Percentiles rank a stretch among this genome's conserved stretches.
Conservation (phyloP, 23 tunicate species). For the Trididemnum clinides region DNA sequence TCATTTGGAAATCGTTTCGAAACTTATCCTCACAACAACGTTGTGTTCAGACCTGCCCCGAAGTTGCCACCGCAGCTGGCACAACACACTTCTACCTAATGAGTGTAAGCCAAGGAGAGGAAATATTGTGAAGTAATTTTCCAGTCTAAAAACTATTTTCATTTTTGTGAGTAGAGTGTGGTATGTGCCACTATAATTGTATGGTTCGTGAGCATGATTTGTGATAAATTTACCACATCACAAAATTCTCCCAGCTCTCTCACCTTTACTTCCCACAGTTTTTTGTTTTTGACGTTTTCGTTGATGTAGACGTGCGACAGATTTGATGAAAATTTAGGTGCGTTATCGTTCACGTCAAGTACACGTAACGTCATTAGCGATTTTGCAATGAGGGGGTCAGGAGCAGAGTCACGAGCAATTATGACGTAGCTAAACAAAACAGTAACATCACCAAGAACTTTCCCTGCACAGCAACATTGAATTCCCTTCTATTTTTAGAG, state of each 20-base stretch:
- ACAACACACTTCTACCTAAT: too few relatives aligned
- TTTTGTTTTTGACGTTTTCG: conserved; percentile 29
- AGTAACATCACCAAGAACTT: not conserved
- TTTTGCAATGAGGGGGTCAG: conserved; percentile 15
- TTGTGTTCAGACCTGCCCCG: too few relatives aligned
- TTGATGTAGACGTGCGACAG: not conserved
- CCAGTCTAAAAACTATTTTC: too few relatives aligned
- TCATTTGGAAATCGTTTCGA: too few relatives aligned
- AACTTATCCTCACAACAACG: too few relatives aligned
- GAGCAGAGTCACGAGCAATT: conserved; percentile 38
- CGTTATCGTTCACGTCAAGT: conserved; percentile 65
- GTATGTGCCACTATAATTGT: too few relatives aligned
- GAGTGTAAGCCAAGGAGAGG: too few relatives aligned
- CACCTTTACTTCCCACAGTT: not conserved
- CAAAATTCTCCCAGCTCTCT: not conserved
- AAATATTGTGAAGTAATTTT: too few relatives aligned
- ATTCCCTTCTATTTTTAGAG: too few relatives aligned
- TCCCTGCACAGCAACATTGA: not conserved
- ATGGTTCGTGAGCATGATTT: too few relatives aligned
- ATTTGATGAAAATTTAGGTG: conserved; percentile 35
- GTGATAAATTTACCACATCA: not conserved
- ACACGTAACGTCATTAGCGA: conserved; percentile 43
- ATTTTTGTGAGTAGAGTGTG: too few relatives aligned
- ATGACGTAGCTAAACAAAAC: conserved; percentile 22
- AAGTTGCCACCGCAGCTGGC: too few relatives aligned